Percentiles rank a stretch among this genome's conserved stretches.
Conservation (phyloP, 2,797 vertebrate species). For the Pangasius macronema region DNA sequence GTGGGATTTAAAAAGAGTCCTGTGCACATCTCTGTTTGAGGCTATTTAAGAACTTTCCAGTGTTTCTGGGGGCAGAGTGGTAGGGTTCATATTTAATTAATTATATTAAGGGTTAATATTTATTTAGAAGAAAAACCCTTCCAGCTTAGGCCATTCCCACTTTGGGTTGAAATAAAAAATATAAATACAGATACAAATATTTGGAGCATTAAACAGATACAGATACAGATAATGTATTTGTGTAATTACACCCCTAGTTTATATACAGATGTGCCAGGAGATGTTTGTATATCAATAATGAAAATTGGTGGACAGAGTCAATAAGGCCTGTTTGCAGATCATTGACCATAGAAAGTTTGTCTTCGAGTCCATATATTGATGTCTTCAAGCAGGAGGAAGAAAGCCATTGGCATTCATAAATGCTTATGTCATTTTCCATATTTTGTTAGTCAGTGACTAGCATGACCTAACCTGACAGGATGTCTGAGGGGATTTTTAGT, state of each 20-base stretch:
- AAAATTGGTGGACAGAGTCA: neutral
- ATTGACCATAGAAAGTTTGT: neutral
- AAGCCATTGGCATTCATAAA: neutral
- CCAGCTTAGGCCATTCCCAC: neutral
- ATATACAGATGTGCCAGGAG: neutral
- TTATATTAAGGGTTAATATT: neutral
- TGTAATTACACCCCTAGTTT: neutral
- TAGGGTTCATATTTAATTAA: neutral
- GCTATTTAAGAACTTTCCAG: neutral
- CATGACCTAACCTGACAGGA: neutral
- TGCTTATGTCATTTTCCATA: neutral
- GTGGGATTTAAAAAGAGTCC: neutral
- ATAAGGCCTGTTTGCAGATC: neutral
- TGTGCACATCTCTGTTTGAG: neutral
- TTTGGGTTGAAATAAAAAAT: neutral
- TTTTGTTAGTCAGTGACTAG: neutral
- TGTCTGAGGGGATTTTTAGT: neutral
- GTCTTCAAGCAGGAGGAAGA: neutral
- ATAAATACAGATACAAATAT: neutral
- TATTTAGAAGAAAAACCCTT: neutral
- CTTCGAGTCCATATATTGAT: neutral
- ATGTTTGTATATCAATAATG: neutral
- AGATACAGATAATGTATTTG: neutral
- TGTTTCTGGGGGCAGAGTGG: neutral
- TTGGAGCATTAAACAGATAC: neutral